Evolutionary conservation across 1,140 invertebrate genomes (phyloP).

Genomic region (Elysia chlorotica): DNA sequence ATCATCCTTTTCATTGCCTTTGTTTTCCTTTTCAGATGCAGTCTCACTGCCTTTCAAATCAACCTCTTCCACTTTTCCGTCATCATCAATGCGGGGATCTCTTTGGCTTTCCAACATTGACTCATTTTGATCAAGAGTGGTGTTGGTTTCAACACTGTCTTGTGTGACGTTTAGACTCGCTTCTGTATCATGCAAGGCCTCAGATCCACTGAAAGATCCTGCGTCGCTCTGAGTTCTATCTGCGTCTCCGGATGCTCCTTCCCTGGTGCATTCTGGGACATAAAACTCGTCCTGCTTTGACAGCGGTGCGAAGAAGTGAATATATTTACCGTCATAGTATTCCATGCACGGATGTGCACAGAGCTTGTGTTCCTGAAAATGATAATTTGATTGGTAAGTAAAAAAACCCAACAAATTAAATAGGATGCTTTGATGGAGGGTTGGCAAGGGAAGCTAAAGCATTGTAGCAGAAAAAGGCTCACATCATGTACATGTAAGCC

Average conservation of each 20-base stretch:
- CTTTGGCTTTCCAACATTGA: no score
- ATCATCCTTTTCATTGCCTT: background rate
- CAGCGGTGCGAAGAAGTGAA: constrained; percentile 62
- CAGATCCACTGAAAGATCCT: background rate
- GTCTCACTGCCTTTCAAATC: background rate
- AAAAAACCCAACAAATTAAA: background rate
- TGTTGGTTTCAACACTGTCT: background rate
- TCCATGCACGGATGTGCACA: constrained; percentile 65
- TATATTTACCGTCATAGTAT: constrained; percentile 59
- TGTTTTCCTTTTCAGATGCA: background rate
- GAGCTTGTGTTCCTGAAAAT: constrained; percentile 59
- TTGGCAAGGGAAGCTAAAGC: background rate
- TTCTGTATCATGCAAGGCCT: background rate
- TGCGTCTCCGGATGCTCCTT: background rate
- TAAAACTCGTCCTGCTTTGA: constrained; percentile 64
- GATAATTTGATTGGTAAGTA: background rate
- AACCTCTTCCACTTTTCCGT: background rate
- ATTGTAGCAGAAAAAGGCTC: background rate
- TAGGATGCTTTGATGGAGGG: no score
- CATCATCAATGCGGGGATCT: constrained; percentile 15
- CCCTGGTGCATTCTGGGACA: constrained; percentile 51
- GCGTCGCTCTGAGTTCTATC: no score
- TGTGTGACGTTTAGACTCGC: background rate
- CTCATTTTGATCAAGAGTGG: background rate
- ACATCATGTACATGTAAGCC: background rate